Conservation (phyloP, 2,113 vertebrate species). For the Lampris incognitus region DNA sequence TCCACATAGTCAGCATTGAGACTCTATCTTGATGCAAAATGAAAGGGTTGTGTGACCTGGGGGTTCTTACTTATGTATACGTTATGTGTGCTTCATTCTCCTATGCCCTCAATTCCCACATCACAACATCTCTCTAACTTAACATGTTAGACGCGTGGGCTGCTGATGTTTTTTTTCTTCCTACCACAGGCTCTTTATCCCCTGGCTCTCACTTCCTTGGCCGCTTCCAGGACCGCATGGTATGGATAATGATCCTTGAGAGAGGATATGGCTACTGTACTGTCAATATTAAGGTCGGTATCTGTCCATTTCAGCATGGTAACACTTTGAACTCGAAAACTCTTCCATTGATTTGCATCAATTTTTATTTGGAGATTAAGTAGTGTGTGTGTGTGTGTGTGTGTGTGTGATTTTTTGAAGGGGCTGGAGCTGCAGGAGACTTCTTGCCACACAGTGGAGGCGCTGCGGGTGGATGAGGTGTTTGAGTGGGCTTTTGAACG, state of each 20-base stretch:
- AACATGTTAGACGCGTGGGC: conserved; percentile 18
- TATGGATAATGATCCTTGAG: conserved; percentile 96
- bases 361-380: background rate
- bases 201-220: conserved; percentile 96
- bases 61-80: conserved; percentile 18
- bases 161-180: conserved; percentile 21
- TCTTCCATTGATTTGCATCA: background rate
- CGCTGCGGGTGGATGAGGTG: conserved; percentile 93
- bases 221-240: conserved; percentile 94
- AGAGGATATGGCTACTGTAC: conserved; percentile 94
- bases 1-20: conserved; percentile 40
- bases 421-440: conserved; percentile 97
- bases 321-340: conserved; percentile 1
- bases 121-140: conserved; percentile 20
- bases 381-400: background rate
- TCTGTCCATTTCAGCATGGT: background rate
- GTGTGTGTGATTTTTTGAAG: conserved; percentile 73
- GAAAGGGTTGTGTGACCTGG: conserved; percentile 39
- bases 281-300: conserved; percentile 93
- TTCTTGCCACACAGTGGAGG: conserved; percentile 96
- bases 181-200: conserved; percentile 85
- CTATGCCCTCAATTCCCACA: conserved; percentile 16
- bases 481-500: conserved; percentile 92
- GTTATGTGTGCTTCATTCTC: background rate
- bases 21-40: conserved; percentile 53